These are phyloP conservation scores for Gymnocypris eckloni DNA, from an alignment of 2,797 vertebrate species.

Conservation along the genomic window DNA sequence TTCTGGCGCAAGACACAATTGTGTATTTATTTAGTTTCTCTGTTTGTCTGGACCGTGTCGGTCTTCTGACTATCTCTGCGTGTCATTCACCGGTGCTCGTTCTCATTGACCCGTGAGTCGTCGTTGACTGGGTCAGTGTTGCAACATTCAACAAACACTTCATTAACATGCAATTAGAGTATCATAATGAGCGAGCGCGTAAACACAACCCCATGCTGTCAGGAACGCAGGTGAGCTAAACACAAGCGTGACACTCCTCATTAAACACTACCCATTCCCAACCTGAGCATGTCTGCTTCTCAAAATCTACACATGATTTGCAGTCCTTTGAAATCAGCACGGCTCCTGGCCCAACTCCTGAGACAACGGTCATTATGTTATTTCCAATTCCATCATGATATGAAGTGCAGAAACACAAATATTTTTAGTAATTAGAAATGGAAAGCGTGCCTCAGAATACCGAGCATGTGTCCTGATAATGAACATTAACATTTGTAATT, in stretches of 20 bases:
- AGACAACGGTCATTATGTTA: constrained; percentile 45
- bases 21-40: neutral
- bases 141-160: constrained; percentile 68
- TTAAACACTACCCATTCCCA: constrained; percentile 58
- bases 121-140: constrained; percentile 67
- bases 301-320: constrained; percentile 26
- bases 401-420: constrained; percentile 46
- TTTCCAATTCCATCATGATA: constrained; percentile 49
- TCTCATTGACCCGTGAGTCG: constrained; percentile 47
- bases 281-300: constrained; percentile 28
- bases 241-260: constrained; percentile 63
- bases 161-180: constrained; percentile 76
- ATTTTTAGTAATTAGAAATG: constrained; percentile 52
- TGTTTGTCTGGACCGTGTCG: neutral
- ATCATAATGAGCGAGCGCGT: constrained; percentile 61
- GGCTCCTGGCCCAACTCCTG: constrained; percentile 45
- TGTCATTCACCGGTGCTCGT: neutral
- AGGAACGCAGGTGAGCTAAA: constrained; percentile 68
- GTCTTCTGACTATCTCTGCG: neutral
- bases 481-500: constrained; percentile 50
- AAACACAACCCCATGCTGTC: constrained; percentile 64
- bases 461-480: constrained; percentile 33
- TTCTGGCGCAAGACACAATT: neutral
- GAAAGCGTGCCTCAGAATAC: constrained; percentile 40
- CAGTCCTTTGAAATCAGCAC: constrained; percentile 51